Evolutionary conservation across 2,113 vertebrate species (phyloP), one percentile per base, ranked within the genome.

Genomic region (Lepus americanus): DNA sequence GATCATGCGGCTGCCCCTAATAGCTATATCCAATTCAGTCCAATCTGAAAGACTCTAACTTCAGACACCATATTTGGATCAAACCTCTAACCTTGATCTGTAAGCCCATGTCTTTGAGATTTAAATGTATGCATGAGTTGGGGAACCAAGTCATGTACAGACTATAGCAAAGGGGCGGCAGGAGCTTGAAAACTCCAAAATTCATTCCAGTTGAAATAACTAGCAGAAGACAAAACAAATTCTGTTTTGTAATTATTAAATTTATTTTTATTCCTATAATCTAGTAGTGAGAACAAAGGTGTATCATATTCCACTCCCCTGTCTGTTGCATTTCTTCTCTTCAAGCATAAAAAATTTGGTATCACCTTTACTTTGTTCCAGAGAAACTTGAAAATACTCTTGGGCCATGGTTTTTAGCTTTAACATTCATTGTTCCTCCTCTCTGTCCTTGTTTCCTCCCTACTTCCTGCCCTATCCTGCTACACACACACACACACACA

Each of bases 121-220:
- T 44, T 44, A 44, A 44, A 44, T 44, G 44, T 44, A 44, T 44
- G 44, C 44, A 44, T 44, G 44, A 44, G 44, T 44, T 44, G 44
- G 44, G 6, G 44, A 44, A 44, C 44, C 44, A 44, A 44, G 44
- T 44, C 44, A 44, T 7, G 6, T 44, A 7, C 44, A 44, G 6
- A 44, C 44, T 44, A 39, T 39, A 44, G 44, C 44, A 44, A 7
- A 44, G 44, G 31, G 36, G 14, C 31, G 94, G 49, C 9, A 61
- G 36, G n/a, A 94, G 44, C 17, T 88, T 59, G 69, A 81, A 67
- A 87, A 31, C 72, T 55, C 19, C 13, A 44, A 89, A 55, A 69
- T 84, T 63, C 70, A 80, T 91, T 86, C 64, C 12, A 80, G 72
- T 55, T 66, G 61, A 94, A 93, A 74, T 33, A 80, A 81, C 11